These are phyloP conservation scores for Synergus itoensis DNA, from an alignment of 2,888 invertebrate species.

Conservation along the genomic window DNA sequence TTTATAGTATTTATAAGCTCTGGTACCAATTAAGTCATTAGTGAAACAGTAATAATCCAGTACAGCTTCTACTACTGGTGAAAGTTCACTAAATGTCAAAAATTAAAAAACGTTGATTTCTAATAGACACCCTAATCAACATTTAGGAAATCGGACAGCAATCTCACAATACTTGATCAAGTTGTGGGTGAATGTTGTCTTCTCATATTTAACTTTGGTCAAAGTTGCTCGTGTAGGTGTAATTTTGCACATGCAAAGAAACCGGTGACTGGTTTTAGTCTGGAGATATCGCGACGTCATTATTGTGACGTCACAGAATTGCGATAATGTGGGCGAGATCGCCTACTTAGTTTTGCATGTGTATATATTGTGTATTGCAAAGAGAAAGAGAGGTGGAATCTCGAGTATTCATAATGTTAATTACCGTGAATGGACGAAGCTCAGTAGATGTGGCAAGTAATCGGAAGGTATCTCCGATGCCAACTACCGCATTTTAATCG, in stretches of 20 bases:
- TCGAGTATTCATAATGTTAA: slow-evolving; percentile 21
- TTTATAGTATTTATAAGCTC: too few species aligned
- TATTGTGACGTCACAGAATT: slow-evolving; percentile 26
- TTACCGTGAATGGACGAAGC: slow-evolving; percentile 6
- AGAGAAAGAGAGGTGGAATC: slow-evolving; percentile 26
- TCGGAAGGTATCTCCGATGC: slow-evolving; percentile 22
- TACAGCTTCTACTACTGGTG: too few species aligned
- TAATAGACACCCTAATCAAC: not conserved
- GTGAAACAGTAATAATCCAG: too few species aligned
- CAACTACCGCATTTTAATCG: slow-evolving; percentile 27
- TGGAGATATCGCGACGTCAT: slow-evolving; percentile 36
- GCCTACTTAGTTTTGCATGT: not conserved
- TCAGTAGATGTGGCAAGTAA: slow-evolving; percentile 11
- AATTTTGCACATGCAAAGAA: slow-evolving; percentile 23
- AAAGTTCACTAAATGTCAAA: too few species aligned
- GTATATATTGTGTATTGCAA: slow-evolving; percentile 6
- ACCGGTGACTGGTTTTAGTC: slow-evolving; percentile 31
- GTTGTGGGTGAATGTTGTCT: not conserved
- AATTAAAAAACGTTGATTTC: too few species aligned
- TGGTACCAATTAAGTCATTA: too few species aligned
- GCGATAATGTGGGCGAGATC: slow-evolving; percentile 34
- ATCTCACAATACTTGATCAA: not conserved
- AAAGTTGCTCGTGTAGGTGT: slow-evolving; percentile 7
- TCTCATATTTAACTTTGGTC: not conserved
- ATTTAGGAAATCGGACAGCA: not conserved